Percentiles rank a stretch among this genome's conserved stretches.
Evolutionary conservation across 2,888 invertebrate genomes (phyloP).

Genomic region (Scotopteryx bipunctaria): DNA sequence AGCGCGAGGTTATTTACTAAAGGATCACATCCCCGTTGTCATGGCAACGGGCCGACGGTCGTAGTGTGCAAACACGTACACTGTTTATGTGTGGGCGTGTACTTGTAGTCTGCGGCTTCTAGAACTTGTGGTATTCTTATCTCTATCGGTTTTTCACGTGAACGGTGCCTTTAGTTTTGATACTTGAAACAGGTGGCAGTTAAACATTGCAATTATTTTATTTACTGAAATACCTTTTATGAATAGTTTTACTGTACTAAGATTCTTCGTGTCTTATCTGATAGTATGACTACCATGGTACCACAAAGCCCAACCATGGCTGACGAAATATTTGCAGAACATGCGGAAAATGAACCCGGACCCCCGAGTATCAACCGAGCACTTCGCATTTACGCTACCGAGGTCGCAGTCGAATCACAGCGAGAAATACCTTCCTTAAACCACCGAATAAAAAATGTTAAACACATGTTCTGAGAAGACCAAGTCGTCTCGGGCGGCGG

Average conservation of each 20-base stretch:
- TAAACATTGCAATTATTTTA: too few species aligned
- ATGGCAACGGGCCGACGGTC: constrained; percentile 54
- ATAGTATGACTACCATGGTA: too few species aligned
- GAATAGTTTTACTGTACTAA: too few species aligned
- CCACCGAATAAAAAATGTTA: neutral
- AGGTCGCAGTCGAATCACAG: too few species aligned
- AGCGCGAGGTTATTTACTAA: constrained; percentile 69
- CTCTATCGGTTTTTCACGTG: constrained; percentile 59
- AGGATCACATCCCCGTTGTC: constrained; percentile 62
- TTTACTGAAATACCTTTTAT: too few species aligned
- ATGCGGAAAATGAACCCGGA: too few species aligned
- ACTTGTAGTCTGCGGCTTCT: constrained; percentile 66
- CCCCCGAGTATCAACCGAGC: too few species aligned
- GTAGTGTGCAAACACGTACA: constrained; percentile 58
- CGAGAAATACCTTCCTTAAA: neutral
- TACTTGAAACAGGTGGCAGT: constrained; percentile 34
- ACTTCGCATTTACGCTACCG: too few species aligned
- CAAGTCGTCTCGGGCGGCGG: constrained; percentile 56
- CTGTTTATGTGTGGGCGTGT: constrained; percentile 55
- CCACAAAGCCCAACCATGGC: too few species aligned
- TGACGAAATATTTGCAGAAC: too few species aligned
- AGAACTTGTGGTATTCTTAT: constrained; percentile 67
- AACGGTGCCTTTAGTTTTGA: constrained; percentile 44
- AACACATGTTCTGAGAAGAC: constrained; percentile 44
- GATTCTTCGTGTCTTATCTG: too few species aligned